A percentile compares a stretch with the other conserved stretches of the same genome.
Evolutionary conservation across 2,888 invertebrate genomes (phyloP).

Genomic region (Drosophila meridiana): DNA sequence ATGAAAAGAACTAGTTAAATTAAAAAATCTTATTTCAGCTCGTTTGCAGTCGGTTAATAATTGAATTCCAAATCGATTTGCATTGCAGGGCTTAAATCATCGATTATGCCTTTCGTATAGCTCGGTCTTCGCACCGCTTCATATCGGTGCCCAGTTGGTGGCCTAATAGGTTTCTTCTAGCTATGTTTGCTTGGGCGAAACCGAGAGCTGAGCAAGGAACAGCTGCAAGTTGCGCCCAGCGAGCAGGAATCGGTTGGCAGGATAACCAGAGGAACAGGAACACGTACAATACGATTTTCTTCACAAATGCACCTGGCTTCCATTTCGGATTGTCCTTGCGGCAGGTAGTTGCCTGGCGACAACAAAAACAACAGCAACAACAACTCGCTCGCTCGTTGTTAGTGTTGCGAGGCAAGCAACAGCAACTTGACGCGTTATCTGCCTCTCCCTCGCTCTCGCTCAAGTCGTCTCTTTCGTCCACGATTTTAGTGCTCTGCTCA

Average conservation of each 20-base stretch:
- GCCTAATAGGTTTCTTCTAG: constrained; percentile 43
- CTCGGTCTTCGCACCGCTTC: not conserved
- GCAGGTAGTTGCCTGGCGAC: constrained; percentile 65
- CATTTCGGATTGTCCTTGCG: constrained; percentile 46
- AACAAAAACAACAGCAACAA: constrained; percentile 18
- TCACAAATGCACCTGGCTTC: constrained; percentile 66
- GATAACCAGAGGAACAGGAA: constrained; percentile 47
- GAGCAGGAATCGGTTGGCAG: constrained; percentile 58
- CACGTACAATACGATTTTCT: constrained; percentile 59
- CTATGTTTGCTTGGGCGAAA: constrained; percentile 19
- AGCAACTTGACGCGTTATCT: constrained; percentile 39
- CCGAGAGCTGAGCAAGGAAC: constrained; percentile 35
- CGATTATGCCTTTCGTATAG: constrained; percentile 47
- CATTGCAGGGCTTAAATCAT: constrained; percentile 36
- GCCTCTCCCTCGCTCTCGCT: constrained; percentile 15
- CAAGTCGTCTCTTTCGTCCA: constrained; percentile 8
- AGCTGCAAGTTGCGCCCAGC: constrained; percentile 69
- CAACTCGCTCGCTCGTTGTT: constrained; percentile 30
- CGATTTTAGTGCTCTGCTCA: constrained; percentile 60
- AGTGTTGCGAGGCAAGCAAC: constrained; percentile 56
- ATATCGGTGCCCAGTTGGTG: constrained; percentile 48
- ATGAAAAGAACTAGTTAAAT: not conserved
- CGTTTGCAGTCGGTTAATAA: not conserved
- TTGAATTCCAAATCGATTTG: constrained; percentile 29
- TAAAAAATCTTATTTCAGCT: not conserved